Evolutionary conservation across 1,140 invertebrate genomes (phyloP).

Genomic region (Aethina tumida): DNA sequence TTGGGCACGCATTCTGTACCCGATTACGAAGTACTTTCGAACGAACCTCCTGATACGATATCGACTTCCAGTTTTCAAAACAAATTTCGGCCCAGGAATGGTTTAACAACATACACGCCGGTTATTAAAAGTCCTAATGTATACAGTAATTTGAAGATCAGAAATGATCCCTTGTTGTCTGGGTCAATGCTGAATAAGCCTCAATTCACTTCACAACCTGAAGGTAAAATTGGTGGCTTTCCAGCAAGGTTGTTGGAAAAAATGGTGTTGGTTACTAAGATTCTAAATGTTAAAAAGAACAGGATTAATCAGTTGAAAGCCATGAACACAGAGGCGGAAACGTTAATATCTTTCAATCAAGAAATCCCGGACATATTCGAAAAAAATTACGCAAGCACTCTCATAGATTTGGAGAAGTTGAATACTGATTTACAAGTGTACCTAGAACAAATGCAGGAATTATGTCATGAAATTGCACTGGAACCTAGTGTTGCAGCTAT

Average conservation of each 20-base stretch:
- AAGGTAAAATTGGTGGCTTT: slow-evolving; percentile 63
- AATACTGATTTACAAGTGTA: slow-evolving; percentile 81
- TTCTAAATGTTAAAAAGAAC: slow-evolving; percentile 70
- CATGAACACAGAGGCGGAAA: slow-evolving; percentile 88
- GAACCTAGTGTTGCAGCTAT: slow-evolving; percentile 80
- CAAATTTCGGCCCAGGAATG: slow-evolving; percentile 64
- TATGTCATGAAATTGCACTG: slow-evolving; percentile 78
- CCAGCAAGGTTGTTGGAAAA: slow-evolving; percentile 75
- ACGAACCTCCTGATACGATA: slow-evolving; percentile 85
- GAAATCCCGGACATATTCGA: slow-evolving; percentile 77
- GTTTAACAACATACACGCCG: slow-evolving; percentile 37
- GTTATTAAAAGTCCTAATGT: slow-evolving; percentile 14
- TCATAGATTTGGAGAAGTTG: slow-evolving; percentile 86
- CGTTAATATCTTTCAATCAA: slow-evolving; percentile 68
- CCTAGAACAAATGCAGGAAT: slow-evolving; percentile 73
- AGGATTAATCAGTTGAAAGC: slow-evolving; percentile 73
- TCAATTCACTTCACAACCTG: slow-evolving; percentile 33
- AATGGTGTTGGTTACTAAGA: slow-evolving; percentile 80
- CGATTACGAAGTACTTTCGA: slow-evolving; percentile 92
- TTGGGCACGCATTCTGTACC: slow-evolving; percentile 93
- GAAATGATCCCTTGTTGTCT: slow-evolving; percentile 46
- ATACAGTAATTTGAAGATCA: slow-evolving; percentile 31
- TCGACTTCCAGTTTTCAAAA: slow-evolving; percentile 75
- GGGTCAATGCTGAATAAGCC: slow-evolving; percentile 36
- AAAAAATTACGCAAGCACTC: slow-evolving; percentile 75